Conservation (phyloP, 2,797 vertebrate species). For the Sardinella longiceps region DNA sequence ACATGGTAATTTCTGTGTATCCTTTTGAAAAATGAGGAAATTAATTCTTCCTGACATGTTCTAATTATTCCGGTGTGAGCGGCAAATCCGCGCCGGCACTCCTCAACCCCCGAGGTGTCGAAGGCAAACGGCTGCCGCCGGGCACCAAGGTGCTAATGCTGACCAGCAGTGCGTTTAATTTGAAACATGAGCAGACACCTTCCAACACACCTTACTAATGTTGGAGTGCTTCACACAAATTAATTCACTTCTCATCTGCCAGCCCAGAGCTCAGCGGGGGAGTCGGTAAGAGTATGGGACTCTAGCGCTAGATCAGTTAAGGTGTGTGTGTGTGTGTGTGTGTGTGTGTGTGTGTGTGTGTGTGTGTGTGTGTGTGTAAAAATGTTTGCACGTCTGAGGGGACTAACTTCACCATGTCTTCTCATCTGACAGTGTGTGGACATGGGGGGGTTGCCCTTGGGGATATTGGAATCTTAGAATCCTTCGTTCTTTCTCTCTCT, state of each 20-base stretch:
- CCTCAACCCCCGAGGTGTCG: slow-evolving; percentile 89
- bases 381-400: slow-evolving; percentile 27
- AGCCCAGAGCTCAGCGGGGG: slow-evolving; percentile 77
- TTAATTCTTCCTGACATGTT: slow-evolving; percentile 99
- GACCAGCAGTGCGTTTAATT: slow-evolving; percentile 99
- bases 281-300: slow-evolving; percentile 57
- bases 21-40: slow-evolving; percentile 99
- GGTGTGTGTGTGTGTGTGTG: slow-evolving; percentile 55
- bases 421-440: slow-evolving; percentile 25
- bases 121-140: slow-evolving; percentile 84
- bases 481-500: not conserved
- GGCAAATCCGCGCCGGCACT: slow-evolving; percentile 83
- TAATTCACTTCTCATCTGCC: slow-evolving; percentile 99
- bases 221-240: slow-evolving; percentile 98
- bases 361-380: slow-evolving; percentile 37
- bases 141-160: slow-evolving; percentile 98
- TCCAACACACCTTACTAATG: slow-evolving; percentile 99
- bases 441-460: slow-evolving; percentile 31
- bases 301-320: slow-evolving; percentile 53
- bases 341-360: slow-evolving; percentile 31
- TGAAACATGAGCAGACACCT: slow-evolving; percentile 99
- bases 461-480: slow-evolving; percentile 29
- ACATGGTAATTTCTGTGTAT: slow-evolving; percentile 99
- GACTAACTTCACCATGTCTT: slow-evolving; percentile 27
- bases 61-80: slow-evolving; percentile 99